Evolutionary conservation across 2,888 invertebrate species (phyloP), one percentile per base, ranked within the genome.

Genomic region (Synanthedon vespiformis): DNA sequence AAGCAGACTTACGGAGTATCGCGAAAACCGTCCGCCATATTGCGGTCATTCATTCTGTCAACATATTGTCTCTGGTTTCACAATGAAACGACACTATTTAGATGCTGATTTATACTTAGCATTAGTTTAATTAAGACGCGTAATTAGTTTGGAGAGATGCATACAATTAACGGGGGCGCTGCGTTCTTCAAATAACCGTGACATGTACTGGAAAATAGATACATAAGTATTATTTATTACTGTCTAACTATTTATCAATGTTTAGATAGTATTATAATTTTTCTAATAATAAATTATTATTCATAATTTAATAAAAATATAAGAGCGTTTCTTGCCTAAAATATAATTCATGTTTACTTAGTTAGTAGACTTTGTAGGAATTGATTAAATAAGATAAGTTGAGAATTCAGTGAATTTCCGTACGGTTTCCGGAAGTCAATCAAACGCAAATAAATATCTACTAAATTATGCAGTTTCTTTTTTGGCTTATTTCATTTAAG

Each of bases 31-130:
- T 64, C 70, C 72, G 81, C 84, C 85, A 80, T 80, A 69, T 70
- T 80, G 81, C 73, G 77, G 74, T 70, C 82, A 76, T 83, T 85
- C 81, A 81, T 82, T 74, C 83, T 86, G 85, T 87, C 87, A 85
- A 80, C 86, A 80, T 82, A 81, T 82, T 83, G 84, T 86, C 84
- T 78, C 67, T 70, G 80, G 69, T 63, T 70, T 69, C 77, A 81
- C 83, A 83, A 83, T 82, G 80, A 79, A 76, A 74, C 69, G 72
- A 72, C 72, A 75, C 77, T 78, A 74, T 77, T 84, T 81, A 82
- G 75, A 79, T 77, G 76, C 72, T 82, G 82, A 84, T 81, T 68
- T 80, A 83, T 73, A 74, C 65, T 62, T 58, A 63, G 70, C 78
- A 77, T 83, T 84, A 80, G 77, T 77, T 73, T 83, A 83, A 86